Base-by-base conservation (phyloP, 2,113 vertebrate genomes). In the Nothobranchius furzeri region DNA sequence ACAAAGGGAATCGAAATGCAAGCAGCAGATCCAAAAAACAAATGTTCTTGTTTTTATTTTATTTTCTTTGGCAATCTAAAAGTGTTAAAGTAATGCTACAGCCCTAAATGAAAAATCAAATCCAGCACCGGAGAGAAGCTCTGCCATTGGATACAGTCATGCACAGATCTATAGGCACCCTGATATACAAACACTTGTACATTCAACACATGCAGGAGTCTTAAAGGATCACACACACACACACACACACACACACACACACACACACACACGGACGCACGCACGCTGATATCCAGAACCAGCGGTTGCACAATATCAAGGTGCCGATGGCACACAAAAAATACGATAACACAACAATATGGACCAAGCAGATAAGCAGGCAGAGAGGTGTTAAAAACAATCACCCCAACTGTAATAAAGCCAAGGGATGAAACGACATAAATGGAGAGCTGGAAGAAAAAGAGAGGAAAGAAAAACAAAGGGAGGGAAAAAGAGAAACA, bases 341-440 rank as follows among this genome's bases (percentile, higher is more conserved):
- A 83, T 30, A 30, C 45, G 64, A 61, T 53, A 78, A 57, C 60
- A 65, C 64, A 45, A 68, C 57, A 53, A 94, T 95, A 96, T 94
- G 95, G 90, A 95, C 94, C 94, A 79, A 93, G 78, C 86, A 81
- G 90, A 82, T 92, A 89, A 81, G 82, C 48, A 76, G 84, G 75
- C 64, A 65, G 72, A 88, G 87, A 87, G 77, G 60, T 95, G 30
- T 94, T 96, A 82, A 92, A 92, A 87, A 89, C 82, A 87, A 84
- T 85, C 94, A 96, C 91, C 91, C 93, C 92, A 87, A 71, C 88
- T 90, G 82, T 86, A 88, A 84, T 71, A 80, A 75, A 85, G 85
- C 80, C 89, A 85, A 85, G 90, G 79, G 89, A 85, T 81, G 89
- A 85, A 68, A 60, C 37, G 20, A 79, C 60, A 40, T 79, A 76